Conservation (phyloP, 2,888 invertebrate genomes). For the Ephialtes manifestator region DNA sequence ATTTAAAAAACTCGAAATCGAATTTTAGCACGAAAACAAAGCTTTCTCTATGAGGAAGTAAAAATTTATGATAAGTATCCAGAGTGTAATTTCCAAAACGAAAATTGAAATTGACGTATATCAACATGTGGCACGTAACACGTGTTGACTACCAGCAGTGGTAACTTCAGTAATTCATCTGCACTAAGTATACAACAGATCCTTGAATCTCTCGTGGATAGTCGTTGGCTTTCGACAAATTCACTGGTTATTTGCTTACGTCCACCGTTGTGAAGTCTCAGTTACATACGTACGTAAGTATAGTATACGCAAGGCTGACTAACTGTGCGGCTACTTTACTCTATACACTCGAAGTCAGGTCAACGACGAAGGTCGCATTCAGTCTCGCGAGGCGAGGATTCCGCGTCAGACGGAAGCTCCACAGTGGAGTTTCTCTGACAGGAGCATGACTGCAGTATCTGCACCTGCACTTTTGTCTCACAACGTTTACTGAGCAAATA, state of each 20-base stretch:
- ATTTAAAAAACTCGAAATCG: no score
- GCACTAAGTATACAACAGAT: conserved; percentile 8
- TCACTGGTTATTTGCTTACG: conserved; percentile 33
- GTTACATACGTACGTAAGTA: conserved; percentile 18
- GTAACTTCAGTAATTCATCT: not conserved
- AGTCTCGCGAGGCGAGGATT: conserved; percentile 51
- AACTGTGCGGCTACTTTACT: conserved; percentile 64
- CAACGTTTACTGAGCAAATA: conserved; percentile 54
- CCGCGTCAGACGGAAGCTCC: conserved; percentile 57
- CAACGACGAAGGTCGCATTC: conserved; percentile 64
- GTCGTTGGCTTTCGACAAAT: conserved; percentile 37
- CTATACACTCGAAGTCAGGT: conserved; percentile 59
- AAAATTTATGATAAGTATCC: not conserved
- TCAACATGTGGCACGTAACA: not conserved
- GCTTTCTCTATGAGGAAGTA: no score
- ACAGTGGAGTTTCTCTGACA: conserved; percentile 46
- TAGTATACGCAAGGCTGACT: conserved; percentile 45
- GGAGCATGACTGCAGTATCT: conserved; percentile 29
- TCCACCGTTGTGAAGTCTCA: conserved; percentile 11
- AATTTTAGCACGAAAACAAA: no score
- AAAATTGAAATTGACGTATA: not conserved
- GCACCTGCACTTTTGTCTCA: conserved; percentile 21
- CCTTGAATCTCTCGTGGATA: not conserved
- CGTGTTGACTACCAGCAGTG: not conserved
- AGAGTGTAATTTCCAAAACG: not conserved